Percentiles rank a stretch among this genome's conserved stretches.
Evolutionary conservation across 2,113 vertebrate genomes (phyloP).

Genomic region (Leptosomus discolor): DNA sequence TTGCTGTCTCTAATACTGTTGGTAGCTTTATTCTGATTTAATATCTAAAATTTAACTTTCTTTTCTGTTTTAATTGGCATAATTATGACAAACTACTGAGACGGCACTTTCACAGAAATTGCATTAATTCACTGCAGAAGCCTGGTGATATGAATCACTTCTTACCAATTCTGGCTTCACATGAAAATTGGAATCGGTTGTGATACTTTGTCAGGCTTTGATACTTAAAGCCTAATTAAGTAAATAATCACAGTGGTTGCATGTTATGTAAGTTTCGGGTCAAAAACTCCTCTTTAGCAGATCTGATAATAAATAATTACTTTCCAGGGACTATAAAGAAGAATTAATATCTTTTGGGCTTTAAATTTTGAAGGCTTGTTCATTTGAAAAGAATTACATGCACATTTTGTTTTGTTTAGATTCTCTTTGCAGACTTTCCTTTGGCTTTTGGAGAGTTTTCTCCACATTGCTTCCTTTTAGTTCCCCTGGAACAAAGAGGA

Average conservation of each 20-base stretch:
- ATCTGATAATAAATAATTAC: neutral
- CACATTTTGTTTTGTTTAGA: neutral
- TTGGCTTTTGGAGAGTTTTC: conserved; percentile 20
- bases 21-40: neutral
- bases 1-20: neutral
- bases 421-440: neutral
- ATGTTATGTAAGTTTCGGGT: neutral
- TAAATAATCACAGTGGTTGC: neutral
- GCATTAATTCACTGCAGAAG: neutral
- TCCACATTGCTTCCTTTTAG: neutral
- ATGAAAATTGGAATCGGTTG: neutral
- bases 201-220: neutral
- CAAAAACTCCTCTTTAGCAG: neutral
- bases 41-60: neutral
- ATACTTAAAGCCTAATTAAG: neutral
- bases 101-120: neutral
- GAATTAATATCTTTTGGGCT: neutral
- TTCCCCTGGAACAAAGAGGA: neutral
- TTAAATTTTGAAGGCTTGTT: neutral
- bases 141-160: neutral
- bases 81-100: neutral
- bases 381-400: neutral
- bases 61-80: neutral
- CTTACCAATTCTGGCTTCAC: neutral
- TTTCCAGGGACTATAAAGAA: neutral